Conservation (phyloP, 1,140 invertebrate species). For the Babylonia areolata region DNA sequence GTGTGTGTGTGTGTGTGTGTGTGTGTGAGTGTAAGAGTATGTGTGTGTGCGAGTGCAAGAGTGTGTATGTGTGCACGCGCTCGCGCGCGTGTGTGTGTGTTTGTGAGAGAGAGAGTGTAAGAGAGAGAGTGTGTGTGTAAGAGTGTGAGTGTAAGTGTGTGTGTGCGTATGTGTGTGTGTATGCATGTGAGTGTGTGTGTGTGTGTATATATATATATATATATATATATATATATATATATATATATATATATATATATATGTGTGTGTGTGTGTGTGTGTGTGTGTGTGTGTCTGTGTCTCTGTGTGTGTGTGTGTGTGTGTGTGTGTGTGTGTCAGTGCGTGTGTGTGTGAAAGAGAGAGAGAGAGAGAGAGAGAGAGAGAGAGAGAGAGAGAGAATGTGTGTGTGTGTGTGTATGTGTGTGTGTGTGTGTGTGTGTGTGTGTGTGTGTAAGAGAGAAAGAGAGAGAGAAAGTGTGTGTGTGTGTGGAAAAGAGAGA, state of each 20-base stretch:
- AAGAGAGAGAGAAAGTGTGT: too few relatives aligned
- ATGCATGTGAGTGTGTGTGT: not conserved
- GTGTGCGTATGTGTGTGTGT: not conserved
- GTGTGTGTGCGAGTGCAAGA: not conserved
- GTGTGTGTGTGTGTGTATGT: not conserved
- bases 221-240: too few relatives aligned
- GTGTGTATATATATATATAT: too few relatives aligned
- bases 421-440: too few relatives aligned
- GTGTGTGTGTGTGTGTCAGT: not conserved
- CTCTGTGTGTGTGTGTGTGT: not conserved
- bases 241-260: not conserved
- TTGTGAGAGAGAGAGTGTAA: not conserved
- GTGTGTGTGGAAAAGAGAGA: too few relatives aligned
- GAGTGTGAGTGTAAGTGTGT: not conserved
- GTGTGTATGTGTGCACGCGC: not conserved
- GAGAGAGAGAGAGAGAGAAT: not conserved
- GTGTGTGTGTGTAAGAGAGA: too few relatives aligned
- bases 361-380: not conserved
- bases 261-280: constrained; percentile 7
- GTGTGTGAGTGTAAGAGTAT: too few relatives aligned
- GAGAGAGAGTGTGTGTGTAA: not conserved
- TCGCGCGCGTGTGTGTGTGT: not conserved
- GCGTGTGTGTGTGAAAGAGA: not conserved
- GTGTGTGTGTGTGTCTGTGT: constrained; percentile 5
- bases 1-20: too few relatives aligned